These are phyloP conservation scores for Bruchidius siliquastri DNA, from an alignment of 2,888 invertebrate species.

Conservation along the genomic window DNA sequence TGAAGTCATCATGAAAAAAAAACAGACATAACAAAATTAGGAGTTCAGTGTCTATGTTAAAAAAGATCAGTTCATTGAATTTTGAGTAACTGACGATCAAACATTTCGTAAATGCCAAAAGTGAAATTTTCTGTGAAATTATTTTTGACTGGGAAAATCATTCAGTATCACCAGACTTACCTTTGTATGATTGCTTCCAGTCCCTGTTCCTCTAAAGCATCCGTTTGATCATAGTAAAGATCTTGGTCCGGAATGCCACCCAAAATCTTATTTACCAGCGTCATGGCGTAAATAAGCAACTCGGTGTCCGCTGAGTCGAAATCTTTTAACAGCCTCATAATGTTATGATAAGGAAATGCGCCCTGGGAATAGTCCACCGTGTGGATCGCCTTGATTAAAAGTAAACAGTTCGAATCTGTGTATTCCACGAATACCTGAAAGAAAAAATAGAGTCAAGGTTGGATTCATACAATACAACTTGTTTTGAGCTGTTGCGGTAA, in stretches of 20 bases:
- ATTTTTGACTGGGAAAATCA: no score
- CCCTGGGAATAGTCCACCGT: conserved; percentile 71
- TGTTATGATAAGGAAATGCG: conserved; percentile 52
- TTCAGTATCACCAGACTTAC: not conserved
- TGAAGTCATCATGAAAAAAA: no score
- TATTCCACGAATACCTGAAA: conserved; percentile 86
- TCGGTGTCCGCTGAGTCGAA: conserved; percentile 96
- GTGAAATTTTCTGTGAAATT: no score
- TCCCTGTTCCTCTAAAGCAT: conserved; percentile 90
- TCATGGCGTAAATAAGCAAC: conserved; percentile 91
- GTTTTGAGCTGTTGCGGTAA: no score
- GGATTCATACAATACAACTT: no score
- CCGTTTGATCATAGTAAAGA: conserved; percentile 95
- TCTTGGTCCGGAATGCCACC: conserved; percentile 93
- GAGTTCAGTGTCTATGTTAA: no score
- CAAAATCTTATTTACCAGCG: conserved; percentile 90
- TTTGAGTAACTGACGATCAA: no score
- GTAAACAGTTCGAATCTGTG: conserved; percentile 88
- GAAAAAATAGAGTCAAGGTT: not conserved
- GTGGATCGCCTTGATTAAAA: conserved; percentile 85
- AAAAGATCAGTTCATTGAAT: no score
- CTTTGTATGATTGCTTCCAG: conserved; percentile 82
- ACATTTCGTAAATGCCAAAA: no score
- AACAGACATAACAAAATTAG: no score
- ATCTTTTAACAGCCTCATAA: conserved; percentile 81